Evolutionary conservation across 2,113 vertebrate species (phyloP).

Genomic region (Sinocyclocheilus anophthalmus): DNA sequence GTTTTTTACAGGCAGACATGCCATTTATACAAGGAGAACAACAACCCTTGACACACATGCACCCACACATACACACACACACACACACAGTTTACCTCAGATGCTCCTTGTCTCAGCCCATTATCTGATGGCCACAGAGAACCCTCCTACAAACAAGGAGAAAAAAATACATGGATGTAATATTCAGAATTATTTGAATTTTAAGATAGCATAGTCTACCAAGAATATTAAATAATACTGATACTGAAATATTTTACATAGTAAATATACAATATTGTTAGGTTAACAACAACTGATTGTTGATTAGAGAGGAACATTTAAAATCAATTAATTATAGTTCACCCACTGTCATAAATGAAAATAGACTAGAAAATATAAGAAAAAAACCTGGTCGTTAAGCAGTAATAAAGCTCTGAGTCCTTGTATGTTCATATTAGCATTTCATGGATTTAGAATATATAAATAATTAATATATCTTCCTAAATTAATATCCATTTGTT

Average conservation of each 20-base stretch:
- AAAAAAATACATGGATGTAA: background rate
- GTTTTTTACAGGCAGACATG: slow-evolving; percentile 27
- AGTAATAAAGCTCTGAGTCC: background rate
- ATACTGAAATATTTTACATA: background rate
- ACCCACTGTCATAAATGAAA: background rate
- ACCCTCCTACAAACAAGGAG: slow-evolving; percentile 75
- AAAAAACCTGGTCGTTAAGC: background rate
- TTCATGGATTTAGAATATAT: background rate
- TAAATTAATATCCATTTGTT: background rate
- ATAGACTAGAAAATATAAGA: background rate
- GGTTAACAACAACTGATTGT: background rate
- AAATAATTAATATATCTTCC: background rate
- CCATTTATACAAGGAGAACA: slow-evolving; percentile 32
- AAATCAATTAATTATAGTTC: background rate
- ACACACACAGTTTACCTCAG: slow-evolving; percentile 78
- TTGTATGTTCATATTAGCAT: background rate
- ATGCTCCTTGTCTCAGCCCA: slow-evolving; percentile 74
- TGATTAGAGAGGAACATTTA: background rate
- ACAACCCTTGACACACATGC: slow-evolving; percentile 24
- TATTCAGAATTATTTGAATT: background rate
- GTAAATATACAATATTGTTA: background rate
- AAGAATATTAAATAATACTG: background rate
- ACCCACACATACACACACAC: slow-evolving; percentile 68
- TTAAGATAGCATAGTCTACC: background rate
- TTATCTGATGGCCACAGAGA: slow-evolving; percentile 84